Percentiles rank a stretch among this genome's conserved stretches.
Evolutionary conservation across 1,140 invertebrate genomes (phyloP).

Genomic region (Colletes gigas): DNA sequence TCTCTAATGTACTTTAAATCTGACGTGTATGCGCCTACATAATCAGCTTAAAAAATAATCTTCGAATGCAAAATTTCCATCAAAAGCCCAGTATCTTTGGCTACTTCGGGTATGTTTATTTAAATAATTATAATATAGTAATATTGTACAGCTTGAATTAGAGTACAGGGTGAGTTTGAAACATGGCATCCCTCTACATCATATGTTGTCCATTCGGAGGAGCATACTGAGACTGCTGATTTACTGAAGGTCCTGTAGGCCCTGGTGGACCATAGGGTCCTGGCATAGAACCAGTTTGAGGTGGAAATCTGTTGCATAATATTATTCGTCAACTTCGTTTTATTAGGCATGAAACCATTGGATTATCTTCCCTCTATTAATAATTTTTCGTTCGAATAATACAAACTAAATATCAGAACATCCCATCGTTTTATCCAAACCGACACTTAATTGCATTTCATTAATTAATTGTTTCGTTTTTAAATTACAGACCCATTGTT

Average conservation of each 20-base stretch:
- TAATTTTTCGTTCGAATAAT: background rate
- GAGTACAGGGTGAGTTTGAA: constrained; percentile 66
- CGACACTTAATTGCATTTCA: no score
- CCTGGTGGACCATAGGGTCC: constrained; percentile 64
- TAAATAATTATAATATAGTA: constrained; percentile 73
- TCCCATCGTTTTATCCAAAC: no score
- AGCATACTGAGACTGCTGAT: constrained; percentile 71
- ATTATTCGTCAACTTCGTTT: constrained; percentile 15
- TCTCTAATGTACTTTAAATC: constrained; percentile 18
- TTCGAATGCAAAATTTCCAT: constrained; percentile 58
- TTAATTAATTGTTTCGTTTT: no score
- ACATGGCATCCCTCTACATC: constrained; percentile 68
- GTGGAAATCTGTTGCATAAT: constrained; percentile 67
- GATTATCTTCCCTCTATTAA: background rate
- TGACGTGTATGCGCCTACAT: constrained; percentile 2
- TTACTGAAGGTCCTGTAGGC: constrained; percentile 60
- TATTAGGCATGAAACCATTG: no score
- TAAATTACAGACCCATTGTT: no score
- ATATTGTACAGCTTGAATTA: constrained; percentile 72
- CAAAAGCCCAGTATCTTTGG: constrained; percentile 71
- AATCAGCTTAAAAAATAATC: constrained; percentile 48
- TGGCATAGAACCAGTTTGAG: constrained; percentile 59
- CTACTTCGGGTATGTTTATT: constrained; percentile 71
- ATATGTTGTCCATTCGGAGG: constrained; percentile 73
- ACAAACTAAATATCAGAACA: no score